Evolutionary conservation across 1,140 invertebrate genomes (phyloP), one percentile per base, ranked within the genome.

Genomic region (Pogonus chalceus): DNA sequence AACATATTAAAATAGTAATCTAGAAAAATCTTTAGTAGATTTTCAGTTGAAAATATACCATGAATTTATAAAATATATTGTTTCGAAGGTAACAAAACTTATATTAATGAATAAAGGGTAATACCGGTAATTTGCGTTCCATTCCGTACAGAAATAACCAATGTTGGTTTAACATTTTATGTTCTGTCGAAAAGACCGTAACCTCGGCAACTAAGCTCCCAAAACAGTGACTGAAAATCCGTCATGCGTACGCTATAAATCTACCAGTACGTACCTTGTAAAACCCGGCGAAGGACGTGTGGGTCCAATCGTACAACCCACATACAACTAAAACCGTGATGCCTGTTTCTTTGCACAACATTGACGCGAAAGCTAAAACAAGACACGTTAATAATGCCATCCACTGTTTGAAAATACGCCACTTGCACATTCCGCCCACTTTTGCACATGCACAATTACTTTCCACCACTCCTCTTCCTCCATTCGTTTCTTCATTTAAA

Each of bases 271-370:
- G 9, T 53, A 62, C 63, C 58, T 63, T 62, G 16, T 56, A 18
- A 26, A 7, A 16, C 10, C 22, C 26, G n/a, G 14, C 23, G 9
- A 51, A 14, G 10, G 49, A 35, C 20, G 60, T 58, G 31, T 59
- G 58, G 49, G 82, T 65, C 58, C 78, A 72, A 66, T 83, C 81
- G 59, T 92, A 93, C 18, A 90, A 72, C 53, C 85, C 83, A 72
- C 90, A 94, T 22, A 94, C 80, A n/a, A 84, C 83, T 57, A 96
- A 70, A 14, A 93, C 90, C 46, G 90, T 94, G 54, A 96, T 82
- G 18, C 91, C 93, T 14, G 92, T 92, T 72, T 97, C 94, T 71
- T 94, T 94, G 71, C 85, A 87, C 39, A 93, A 73, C 65, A 90
- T 87, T 35, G 87, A 87, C 35, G 77, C 79, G 2, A 76, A 65